Evolutionary conservation across 2,888 invertebrate genomes (phyloP), one percentile per base, ranked within the genome.

Genomic region (Phania funesta): DNA sequence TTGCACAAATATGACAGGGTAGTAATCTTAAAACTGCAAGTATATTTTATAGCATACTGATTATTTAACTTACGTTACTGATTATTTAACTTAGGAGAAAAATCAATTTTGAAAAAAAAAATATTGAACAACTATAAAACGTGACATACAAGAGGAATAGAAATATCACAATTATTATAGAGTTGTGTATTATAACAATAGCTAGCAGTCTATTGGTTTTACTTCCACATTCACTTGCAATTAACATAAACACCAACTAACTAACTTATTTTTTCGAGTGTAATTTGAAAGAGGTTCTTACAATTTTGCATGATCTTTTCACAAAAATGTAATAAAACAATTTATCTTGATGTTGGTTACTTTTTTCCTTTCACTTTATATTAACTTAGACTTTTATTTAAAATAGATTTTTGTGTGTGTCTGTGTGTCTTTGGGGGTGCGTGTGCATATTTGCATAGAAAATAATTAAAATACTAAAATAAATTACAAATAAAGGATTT

Each of bases 391-490:
- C 0, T 4, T 58, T 71, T 50, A 38, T 35, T 50, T 60, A 26
- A 60, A 60, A 60, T 7, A 60, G 7, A 26, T 60, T 46, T 22
- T 41, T 29, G 29, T 29, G 29, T 29, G 48, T 13, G 41, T 32
- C 5, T 46, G 46, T 18, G 22, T 32, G 32, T 18, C 1, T 32
- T 16, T 6, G 18, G 11, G 16, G 0, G 52, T 16, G 32, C 26
- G 8, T 56, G 46, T 26, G n/a, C 16, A n/a, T 38, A 7, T 60
- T 41, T 54, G 67, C 44, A 44, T 52, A 54, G 22, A 71, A 73
- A 60, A 22, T 64, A 52, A 54, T 44, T 52, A 73, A 64, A 62
- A 73, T 73, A 73, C 62, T 64, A 44, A 41, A 73, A 73, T 73
- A 73, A 64, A 73, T 73, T 64, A 73, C 22, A 73, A 50, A 13